Evolutionary conservation across 2,113 vertebrate species (phyloP).

Genomic region (Catharus fuscescens): DNA sequence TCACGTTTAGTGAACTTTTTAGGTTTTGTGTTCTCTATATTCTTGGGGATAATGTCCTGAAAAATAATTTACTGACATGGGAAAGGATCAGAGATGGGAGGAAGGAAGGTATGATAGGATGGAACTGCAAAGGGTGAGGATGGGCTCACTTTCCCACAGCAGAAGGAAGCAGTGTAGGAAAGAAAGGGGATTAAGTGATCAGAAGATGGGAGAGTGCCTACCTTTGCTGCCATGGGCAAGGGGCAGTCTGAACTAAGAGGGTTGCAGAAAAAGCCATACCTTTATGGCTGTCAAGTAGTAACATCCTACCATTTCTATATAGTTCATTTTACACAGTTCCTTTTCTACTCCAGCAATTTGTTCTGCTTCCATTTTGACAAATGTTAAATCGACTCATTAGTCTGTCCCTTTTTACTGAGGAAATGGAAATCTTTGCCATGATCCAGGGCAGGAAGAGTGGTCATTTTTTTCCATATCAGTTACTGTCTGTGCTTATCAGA

Average conservation of each 20-base stretch:
- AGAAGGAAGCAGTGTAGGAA: not conserved
- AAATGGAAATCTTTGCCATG: not conserved
- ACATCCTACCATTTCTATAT: not conserved
- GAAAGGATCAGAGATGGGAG: not conserved
- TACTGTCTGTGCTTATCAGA: not conserved
- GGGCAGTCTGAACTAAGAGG: not conserved
- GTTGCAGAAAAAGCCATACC: not conserved
- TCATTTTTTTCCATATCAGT: not conserved
- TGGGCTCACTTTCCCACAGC: not conserved
- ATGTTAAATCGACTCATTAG: not conserved
- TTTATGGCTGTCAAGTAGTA: not conserved
- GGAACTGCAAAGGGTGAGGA: not conserved
- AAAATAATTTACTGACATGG: not conserved
- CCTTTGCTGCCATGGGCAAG: not conserved
- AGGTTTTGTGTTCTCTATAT: not conserved
- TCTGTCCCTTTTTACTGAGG: not conserved
- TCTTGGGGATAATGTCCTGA: not conserved
- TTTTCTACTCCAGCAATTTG: not conserved
- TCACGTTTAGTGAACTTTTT: not conserved
- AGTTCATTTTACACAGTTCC: not conserved
- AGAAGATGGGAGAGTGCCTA: not conserved
- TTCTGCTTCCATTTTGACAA: not conserved
- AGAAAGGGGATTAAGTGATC: not conserved
- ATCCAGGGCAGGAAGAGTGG: not conserved
- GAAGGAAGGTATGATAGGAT: not conserved